Evolutionary conservation across 2,113 vertebrate species (phyloP).

Genomic region (Martes martes): DNA sequence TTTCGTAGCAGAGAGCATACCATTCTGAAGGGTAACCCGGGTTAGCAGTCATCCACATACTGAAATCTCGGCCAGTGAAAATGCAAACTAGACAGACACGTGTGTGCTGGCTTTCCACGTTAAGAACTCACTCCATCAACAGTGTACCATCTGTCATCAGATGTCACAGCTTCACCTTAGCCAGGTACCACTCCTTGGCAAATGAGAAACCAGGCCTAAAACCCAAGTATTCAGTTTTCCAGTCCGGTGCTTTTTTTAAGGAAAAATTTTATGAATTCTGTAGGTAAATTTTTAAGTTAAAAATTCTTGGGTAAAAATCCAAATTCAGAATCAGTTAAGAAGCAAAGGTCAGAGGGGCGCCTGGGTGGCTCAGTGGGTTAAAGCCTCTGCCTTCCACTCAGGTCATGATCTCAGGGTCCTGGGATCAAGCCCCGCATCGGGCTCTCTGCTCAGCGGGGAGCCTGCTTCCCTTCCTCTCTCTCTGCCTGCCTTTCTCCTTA

Average conservation of each 20-base stretch:
- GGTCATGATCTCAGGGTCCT: too few relatives aligned
- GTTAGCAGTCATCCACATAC: background rate
- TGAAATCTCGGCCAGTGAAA: background rate
- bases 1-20: background rate
- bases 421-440: too few relatives aligned
- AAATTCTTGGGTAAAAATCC: background rate
- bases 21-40: background rate
- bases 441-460: too few relatives aligned
- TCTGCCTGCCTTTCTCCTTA: too few relatives aligned
- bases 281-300: background rate
- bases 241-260: background rate
- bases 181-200: background rate
- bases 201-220: background rate
- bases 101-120: background rate
- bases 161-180: background rate
- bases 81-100: background rate
- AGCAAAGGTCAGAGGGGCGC: background rate
- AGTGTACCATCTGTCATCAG: background rate
- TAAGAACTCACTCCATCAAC: background rate
- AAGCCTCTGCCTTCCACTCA: too few relatives aligned
- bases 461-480: too few relatives aligned
- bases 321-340: background rate
- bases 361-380: too few relatives aligned
- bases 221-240: background rate
- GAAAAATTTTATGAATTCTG: background rate